Evolutionary conservation across 2,113 vertebrate species (phyloP), one percentile per base, ranked within the genome.

Genomic region (Ciconia boyciana): DNA sequence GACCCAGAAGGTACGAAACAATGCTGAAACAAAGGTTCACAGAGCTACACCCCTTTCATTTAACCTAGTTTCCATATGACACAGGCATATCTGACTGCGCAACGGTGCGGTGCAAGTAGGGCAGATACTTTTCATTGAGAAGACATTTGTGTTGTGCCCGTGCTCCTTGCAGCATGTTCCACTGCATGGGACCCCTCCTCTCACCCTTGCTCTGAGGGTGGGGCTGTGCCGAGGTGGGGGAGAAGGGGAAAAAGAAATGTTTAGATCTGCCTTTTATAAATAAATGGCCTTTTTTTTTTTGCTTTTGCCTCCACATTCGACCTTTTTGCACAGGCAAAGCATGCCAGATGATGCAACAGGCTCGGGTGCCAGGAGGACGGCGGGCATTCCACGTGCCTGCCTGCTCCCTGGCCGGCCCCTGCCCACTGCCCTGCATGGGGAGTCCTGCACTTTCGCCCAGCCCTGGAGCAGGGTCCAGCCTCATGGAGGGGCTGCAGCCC

Each of bases 1-100:
- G 76, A 83, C 43, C n/a, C 43, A 68, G 26, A 79, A 75, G 14
- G 12, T 65, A 17, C 1, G 26, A 91, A 96, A 85, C 31, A 89
- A 29, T 58, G 72, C 60, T 87, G 80, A 80, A 86, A 85, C 58
- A 25, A 91, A 94, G n/a, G 20, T 57, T 95, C 74, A 34, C 58
- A 69, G 43, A 58, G 16, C 58, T 90, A 55, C 92, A 96, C 46
- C 62, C 66, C 65, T 96, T 96, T 65, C 72, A 93, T 83, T 79
- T 96, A 97, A 95, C 94, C 84, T 77, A 95, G 76, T 96, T 97
- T 97, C 87, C 18, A 13, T 94, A 95, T 95, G 92, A 96, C 75
- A 90, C 88, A 78, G 82, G 75, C 90, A 92, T 60, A 60, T 82
- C 89, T 90, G 76, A 48, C 48, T 31, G 48, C 2, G 5, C 0